These are phyloP conservation scores for Drosophila lini DNA, from an alignment of 1,140 invertebrate species.

Conservation along the genomic window DNA sequence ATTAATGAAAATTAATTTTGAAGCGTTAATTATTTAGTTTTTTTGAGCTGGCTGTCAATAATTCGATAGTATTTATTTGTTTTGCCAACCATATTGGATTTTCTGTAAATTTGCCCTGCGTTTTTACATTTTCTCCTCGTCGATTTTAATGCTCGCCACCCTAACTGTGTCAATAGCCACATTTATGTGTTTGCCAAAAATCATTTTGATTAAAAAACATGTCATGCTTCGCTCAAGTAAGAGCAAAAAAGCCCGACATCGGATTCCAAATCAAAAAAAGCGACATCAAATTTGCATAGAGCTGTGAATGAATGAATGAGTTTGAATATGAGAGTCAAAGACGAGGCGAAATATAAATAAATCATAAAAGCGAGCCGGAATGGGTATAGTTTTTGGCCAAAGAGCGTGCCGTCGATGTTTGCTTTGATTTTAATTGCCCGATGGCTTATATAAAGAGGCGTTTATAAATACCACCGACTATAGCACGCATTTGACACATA, in stretches of 20 bases:
- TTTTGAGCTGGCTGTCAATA: slow-evolving; percentile 14
- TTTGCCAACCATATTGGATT: slow-evolving; percentile 25
- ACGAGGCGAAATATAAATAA: slow-evolving; percentile 44
- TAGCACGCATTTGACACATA: slow-evolving; percentile 61
- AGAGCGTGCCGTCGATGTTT: slow-evolving; percentile 51
- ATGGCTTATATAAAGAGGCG: slow-evolving; percentile 57
- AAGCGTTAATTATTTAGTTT: slow-evolving; percentile 2
- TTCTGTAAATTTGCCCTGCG: neutral
- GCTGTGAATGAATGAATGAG: slow-evolving; percentile 59
- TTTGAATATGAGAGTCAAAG: slow-evolving; percentile 16
- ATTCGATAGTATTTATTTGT: slow-evolving; percentile 23
- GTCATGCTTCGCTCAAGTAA: slow-evolving; percentile 72
- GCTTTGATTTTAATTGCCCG: slow-evolving; percentile 70
- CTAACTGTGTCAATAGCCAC: slow-evolving; percentile 77
- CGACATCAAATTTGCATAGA: slow-evolving; percentile 69
- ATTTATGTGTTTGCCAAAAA: slow-evolving; percentile 72
- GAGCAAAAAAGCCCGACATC: slow-evolving; percentile 20
- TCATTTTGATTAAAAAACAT: slow-evolving; percentile 78
- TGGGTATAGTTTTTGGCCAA: slow-evolving; percentile 25
- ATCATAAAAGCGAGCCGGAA: slow-evolving; percentile 39
- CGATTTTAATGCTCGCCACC: slow-evolving; percentile 55
- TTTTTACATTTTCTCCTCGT: slow-evolving; percentile 50
- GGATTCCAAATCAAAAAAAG: slow-evolving; percentile 27
- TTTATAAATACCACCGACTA: slow-evolving; percentile 40
- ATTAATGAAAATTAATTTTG: slow-evolving; percentile 45